Evolutionary conservation across 2,113 vertebrate genomes (phyloP), one percentile per base, ranked within the genome.

Genomic region (Calyptomena viridis): DNA sequence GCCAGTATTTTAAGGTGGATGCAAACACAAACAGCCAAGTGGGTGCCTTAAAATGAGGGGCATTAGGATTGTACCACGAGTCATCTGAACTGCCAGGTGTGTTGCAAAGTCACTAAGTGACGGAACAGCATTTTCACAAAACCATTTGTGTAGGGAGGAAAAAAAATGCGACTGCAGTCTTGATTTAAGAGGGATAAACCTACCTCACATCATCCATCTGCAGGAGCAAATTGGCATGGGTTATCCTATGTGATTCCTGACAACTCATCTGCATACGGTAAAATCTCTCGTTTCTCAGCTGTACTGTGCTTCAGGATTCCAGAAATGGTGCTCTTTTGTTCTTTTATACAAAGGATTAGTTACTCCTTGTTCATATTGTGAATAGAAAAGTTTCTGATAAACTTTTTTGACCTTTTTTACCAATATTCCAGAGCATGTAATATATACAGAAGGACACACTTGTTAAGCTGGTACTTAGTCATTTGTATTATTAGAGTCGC

Each of bases 401-500:
- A 97, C 97, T 97, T 96, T 97, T 98, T 98, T 92, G 97, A 97
- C 96, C 46, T 98, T 98, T 98, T 98, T 98, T 98, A 98, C 97
- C 97, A 98, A 95, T 98, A 98, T 98, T 97, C 98, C 98, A 98
- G 98, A 99, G 98, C 99, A 98, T 99, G 99, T 99, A 99, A 99
- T 99, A 99, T 99, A 99, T 99, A 98, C 98, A 97, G 95, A 97
- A 97, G 97, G 95, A 97, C 95, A 95, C 95, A 98, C 98, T 98
- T 98, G 98, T 98, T 99, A 99, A 99, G 98, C 99, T 99, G 99
- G 99, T 99, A 99, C 99, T 99, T 99, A 98, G 99, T 98, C 82
- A 97, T 99, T 99, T 99, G 98, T 99, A 99, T 98, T 97, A 98
- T 98, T 98, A 98, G 97, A 98, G 97, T 97, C 44, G 52, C 97